Percentiles rank a stretch among this genome's conserved stretches.
These are phyloP conservation scores for Catagonus wagneri DNA, from an alignment of 2,113 vertebrate species.

Conservation along the genomic window DNA sequence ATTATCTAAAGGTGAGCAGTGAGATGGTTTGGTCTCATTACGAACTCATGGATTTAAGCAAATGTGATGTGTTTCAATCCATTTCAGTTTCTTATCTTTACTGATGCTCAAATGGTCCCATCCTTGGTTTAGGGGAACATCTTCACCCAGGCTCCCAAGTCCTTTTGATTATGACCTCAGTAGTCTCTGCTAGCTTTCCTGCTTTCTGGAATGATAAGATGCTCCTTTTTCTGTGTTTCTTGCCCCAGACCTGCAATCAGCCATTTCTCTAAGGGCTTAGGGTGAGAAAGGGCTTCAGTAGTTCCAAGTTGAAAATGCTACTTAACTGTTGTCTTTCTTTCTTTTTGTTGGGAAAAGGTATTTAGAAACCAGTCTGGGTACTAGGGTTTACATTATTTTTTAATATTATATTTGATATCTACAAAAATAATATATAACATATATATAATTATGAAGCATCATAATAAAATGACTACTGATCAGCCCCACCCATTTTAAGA, in stretches of 20 bases:
- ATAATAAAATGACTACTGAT: not conserved
- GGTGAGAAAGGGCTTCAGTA: not conserved
- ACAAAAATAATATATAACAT: not conserved
- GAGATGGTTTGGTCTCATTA: constrained; percentile 28
- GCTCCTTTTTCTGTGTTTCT: not conserved
- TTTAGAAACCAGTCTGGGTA: not conserved
- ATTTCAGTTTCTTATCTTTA: constrained; percentile 45
- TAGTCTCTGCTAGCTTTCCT: not conserved
- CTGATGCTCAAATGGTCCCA: not conserved
- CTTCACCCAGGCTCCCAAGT: not conserved
- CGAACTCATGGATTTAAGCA: constrained; percentile 39
- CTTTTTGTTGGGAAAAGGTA: constrained; percentile 31
- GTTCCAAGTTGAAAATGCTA: constrained; percentile 9
- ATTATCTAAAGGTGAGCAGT: constrained; percentile 20
- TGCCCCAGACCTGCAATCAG: not conserved
- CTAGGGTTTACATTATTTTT: not conserved
- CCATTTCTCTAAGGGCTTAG: not conserved
- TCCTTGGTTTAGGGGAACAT: constrained; percentile 20
- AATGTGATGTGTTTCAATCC: not conserved
- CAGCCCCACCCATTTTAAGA: not conserved
- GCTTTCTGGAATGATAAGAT: constrained; percentile 15
- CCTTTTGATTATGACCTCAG: not conserved
- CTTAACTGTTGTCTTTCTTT: not conserved
- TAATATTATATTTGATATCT: not conserved
- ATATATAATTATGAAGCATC: not conserved